Conservation (phyloP, 2,888 invertebrate genomes). For the Entomobrya proxima region DNA sequence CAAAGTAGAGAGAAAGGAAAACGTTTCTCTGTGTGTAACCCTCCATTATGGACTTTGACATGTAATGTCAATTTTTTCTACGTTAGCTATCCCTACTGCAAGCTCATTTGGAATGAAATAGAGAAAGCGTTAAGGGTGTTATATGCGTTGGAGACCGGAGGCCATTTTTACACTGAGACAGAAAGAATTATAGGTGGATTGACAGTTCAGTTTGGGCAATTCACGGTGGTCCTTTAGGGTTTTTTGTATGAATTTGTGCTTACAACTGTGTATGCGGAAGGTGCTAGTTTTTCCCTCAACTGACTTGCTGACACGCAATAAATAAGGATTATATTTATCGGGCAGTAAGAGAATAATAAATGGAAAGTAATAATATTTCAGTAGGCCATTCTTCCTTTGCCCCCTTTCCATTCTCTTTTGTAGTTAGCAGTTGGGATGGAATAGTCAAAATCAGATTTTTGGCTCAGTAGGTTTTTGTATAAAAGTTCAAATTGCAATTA, state of each 20-base stretch:
- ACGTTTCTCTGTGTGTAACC: constrained; percentile 8
- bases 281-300: constrained; percentile 22
- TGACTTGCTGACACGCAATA: constrained; percentile 57
- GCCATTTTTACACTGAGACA: constrained; percentile 1
- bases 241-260: background rate
- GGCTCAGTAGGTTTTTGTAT: too few species aligned
- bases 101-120: constrained; percentile 23
- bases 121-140: background rate
- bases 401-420: background rate
- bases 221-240: background rate
- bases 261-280: background rate
- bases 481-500: too few species aligned
- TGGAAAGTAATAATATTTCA: background rate
- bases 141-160: background rate
- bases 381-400: background rate
- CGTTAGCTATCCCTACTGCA: background rate
- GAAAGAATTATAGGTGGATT: background rate
- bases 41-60: constrained; percentile 58
- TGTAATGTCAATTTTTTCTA: constrained; percentile 45
- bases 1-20: constrained; percentile 17
- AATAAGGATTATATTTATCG: constrained; percentile 56
- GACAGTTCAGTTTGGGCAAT: constrained; percentile 13
- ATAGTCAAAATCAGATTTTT: too few species aligned
- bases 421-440: background rate
- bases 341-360: constrained; percentile 30